Evolutionary conservation across 53 echinoderm and acorn worm genomes (phyloP).

Genomic region (Crossaster papposus): DNA sequence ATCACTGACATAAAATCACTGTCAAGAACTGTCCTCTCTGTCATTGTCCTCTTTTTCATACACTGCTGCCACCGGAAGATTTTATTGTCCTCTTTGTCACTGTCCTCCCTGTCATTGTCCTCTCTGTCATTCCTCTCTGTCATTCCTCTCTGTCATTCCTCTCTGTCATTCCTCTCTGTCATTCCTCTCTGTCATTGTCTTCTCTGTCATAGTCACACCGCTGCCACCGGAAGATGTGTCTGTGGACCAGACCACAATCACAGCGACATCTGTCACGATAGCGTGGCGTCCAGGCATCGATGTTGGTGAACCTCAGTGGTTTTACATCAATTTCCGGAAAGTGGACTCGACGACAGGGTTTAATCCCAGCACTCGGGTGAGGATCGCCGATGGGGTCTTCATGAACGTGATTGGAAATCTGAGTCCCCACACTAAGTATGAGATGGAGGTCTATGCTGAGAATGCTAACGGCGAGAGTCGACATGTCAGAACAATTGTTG

Average conservation of each 20-base stretch:
- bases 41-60: too few species aligned
- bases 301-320: constrained; percentile 4
- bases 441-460: constrained; percentile 18
- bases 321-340: background rate
- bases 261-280: background rate
- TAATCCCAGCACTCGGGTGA: background rate
- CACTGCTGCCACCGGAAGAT: too few species aligned
- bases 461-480: background rate
- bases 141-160: too few species aligned
- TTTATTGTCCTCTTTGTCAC: too few species aligned
- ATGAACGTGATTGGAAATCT: background rate
- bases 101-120: too few species aligned
- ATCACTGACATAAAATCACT: too few species aligned
- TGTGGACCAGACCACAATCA: background rate
- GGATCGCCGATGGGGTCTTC: background rate
- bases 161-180: too few species aligned
- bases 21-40: too few species aligned
- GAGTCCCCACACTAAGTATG: background rate
- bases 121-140: too few species aligned
- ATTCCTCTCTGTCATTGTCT: too few species aligned
- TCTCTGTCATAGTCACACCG: background rate
- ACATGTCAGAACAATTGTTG: background rate
- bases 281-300: background rate
- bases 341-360: background rate
- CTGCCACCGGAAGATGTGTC: background rate